phyloP scores from a whole-genome alignment of 2,797 vertebrate genomes.

The Manis javanica region DNA sequence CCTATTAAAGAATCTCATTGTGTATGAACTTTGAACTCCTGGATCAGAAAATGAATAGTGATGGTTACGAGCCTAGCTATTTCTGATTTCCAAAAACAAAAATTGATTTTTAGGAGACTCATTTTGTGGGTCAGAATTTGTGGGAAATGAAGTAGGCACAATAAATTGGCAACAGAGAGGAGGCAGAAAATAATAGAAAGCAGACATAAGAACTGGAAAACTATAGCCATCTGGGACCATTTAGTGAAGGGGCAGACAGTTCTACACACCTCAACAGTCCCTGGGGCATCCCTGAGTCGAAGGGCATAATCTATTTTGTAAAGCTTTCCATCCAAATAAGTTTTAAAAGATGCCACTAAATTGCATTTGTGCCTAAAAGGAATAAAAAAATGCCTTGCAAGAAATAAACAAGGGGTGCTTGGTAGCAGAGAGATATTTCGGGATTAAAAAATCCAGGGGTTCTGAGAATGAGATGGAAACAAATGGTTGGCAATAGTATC shows the following conservation, averaged over 20 bases:
- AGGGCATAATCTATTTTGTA: constrained; percentile 66
- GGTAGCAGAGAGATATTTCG: not conserved
- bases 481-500: not conserved
- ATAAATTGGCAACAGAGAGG: constrained; percentile 52
- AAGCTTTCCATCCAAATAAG: constrained; percentile 55
- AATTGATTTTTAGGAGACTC: constrained; percentile 60
- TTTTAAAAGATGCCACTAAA: constrained; percentile 53
- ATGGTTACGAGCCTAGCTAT: constrained; percentile 35
- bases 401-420: not conserved
- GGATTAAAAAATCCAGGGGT: not conserved
- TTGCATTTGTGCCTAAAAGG: constrained; percentile 27
- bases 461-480: not conserved
- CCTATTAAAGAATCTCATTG: constrained; percentile 6
- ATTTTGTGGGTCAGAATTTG: constrained; percentile 56
- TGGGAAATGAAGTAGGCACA: constrained; percentile 61
- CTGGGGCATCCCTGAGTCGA: constrained; percentile 27
- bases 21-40: constrained; percentile 2
- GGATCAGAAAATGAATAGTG: constrained; percentile 8
- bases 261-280: constrained; percentile 53
- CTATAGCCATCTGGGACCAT: constrained; percentile 49
- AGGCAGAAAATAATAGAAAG: constrained; percentile 67
- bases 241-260: constrained; percentile 64
- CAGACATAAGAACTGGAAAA: constrained; percentile 49
- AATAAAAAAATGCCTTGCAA: not conserved
- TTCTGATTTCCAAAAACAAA: constrained; percentile 67